Evolutionary conservation across 2,888 invertebrate species (phyloP), one percentile per base, ranked within the genome.

Genomic region (Magallana nippona): DNA sequence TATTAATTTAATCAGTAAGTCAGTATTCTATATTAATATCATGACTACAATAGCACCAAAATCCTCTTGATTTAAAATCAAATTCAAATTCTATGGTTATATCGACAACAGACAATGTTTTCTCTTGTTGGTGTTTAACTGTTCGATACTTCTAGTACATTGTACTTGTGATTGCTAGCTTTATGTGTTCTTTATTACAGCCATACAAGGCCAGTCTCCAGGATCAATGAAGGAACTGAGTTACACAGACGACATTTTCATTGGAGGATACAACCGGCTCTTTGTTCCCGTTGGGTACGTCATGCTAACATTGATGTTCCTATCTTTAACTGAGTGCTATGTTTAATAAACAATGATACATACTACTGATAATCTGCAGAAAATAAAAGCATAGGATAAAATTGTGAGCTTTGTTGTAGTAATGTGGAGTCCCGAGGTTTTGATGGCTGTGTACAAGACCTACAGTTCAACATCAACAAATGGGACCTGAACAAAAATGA

Each of bases 391-490:
- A 5, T 44, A 44, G 44, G 44, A 5, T 44, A 44, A 44, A 44
- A 5, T 0, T 44, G 44, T 5, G 44, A 44, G 44, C 44, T 44
- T 83, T 85, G 22, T 87, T 96, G 96, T 87, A 93, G 95, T 44
- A 96, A 96, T 87, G 96, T 98, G 0, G 96, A 96, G 11, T 87
- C 87, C 55, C 81, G 86, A 81, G 92, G 92, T 86, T 98, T 98
- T 94, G 98, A 98, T 91, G 99, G 99, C 0, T 99, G 99, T 93
- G 97, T 99, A 85, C 96, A 97, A 88, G 96, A 97, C 88, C 96
- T 98, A 17, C 96, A 96, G 55, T 96, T 99, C 80, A 97, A 98
- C 93, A 95, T 98, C 8, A 96, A 88, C n/a, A 86, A 83, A 56
- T 89, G 89, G 87, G 91, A 92, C 84, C 89, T 92, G 11, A 90